Percentiles rank a stretch among this genome's conserved stretches.
Evolutionary conservation across 2,888 invertebrate species (phyloP).

Genomic region (Nomada fabriciana): DNA sequence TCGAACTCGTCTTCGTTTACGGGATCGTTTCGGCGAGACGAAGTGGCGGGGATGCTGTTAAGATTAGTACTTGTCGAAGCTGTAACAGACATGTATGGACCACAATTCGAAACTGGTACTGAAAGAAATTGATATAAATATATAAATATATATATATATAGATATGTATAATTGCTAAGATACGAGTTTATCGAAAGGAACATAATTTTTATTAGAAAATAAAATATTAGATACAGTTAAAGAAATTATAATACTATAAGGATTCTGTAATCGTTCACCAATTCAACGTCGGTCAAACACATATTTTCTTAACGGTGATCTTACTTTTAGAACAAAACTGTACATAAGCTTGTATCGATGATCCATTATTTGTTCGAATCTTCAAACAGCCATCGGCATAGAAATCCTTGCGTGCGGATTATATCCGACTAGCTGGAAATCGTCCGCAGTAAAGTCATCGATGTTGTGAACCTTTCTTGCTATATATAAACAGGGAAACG

Average conservation of each 20-base stretch:
- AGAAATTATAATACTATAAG: constrained; percentile 28
- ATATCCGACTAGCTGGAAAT: constrained; percentile 94
- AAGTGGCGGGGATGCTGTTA: neutral
- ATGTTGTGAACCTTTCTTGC: constrained; percentile 90
- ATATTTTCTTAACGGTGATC: constrained; percentile 17
- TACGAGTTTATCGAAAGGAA: constrained; percentile 75
- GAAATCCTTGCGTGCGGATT: constrained; percentile 95
- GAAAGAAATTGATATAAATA: constrained; percentile 52
- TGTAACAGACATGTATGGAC: constrained; percentile 61
- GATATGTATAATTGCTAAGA: constrained; percentile 54
- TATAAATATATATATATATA: constrained; percentile 7
- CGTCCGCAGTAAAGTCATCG: constrained; percentile 94
- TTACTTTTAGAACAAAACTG: neutral
- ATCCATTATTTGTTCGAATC: neutral
- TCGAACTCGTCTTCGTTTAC: constrained; percentile 7
- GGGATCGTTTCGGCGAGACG: neutral
- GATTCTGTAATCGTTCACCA: constrained; percentile 37
- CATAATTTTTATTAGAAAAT: constrained; percentile 81
- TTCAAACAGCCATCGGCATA: constrained; percentile 96
- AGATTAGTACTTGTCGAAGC: constrained; percentile 17
- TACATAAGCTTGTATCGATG: constrained; percentile 8
- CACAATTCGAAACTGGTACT: constrained; percentile 48
- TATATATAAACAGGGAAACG: constrained; percentile 93
- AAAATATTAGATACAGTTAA: constrained; percentile 75
- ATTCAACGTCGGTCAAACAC: neutral